Base-by-base conservation (phyloP, 2,797 vertebrate genomes). In the Phoxinus dragarum region DNA sequence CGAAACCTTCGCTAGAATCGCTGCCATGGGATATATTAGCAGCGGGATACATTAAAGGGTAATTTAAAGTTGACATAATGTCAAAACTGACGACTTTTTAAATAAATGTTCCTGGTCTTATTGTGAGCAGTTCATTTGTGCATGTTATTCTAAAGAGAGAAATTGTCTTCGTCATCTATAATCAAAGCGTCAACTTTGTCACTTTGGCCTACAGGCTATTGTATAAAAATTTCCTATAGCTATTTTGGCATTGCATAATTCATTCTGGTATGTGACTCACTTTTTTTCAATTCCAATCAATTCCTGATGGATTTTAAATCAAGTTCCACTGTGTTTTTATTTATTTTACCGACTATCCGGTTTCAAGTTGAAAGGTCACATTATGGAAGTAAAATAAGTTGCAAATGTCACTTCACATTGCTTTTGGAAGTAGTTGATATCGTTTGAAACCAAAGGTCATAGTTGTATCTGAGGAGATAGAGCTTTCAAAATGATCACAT, bases 1-100 rank as follows among this genome's bases (percentile, higher is more conserved):
- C 78, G 38, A 54, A 56, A 59, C 87, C 71, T 3, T 23, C 82
- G 0, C 54, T 78, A 75, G 90, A 83, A 82, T 81, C 76, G 61
- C 66, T 67, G 75, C 73, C 81, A 47, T 84, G 77, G 71, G 59
- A 64, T 86, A 42, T 19, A 81, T 77, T 72, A 86, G 42, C 86
- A 88, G 88, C 85, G 88, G 87, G 80, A 87, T 86, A 81, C 77
- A 16, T 90, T 90, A 90, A 92, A 77, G 16, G 64, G 40, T 38
- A 16, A 77, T 84, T 69, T 42, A 49, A 59, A 49, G 40, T 85
- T 27, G 16, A 40, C 82, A 83, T 56, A 14, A 71, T 54, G 68
- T 71, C 66, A 82, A 27, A 71, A 56, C 52, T 23, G 3, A 82
- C 14, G 54, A 23, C 2, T 77, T 77, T 69, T 52, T n/a, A 44